phyloP scores from a whole-genome alignment of 2,113 vertebrate genomes.

The Gasterosteus nipponicus region DNA sequence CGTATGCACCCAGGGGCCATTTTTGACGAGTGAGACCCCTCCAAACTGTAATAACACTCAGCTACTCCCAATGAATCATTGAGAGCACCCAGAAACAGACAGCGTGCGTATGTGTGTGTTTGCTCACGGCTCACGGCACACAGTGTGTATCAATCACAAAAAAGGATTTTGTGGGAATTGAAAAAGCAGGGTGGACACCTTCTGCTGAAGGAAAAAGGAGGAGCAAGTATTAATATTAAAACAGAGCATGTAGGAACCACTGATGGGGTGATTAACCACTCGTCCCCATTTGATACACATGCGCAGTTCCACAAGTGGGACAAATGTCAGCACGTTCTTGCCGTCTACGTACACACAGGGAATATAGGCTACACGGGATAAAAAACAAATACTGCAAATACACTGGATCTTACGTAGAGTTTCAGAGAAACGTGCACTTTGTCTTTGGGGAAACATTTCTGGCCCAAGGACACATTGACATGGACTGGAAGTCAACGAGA shows the following conservation, averaged over 20 bases:
- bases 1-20: conserved; percentile 47
- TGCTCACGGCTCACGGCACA: conserved; percentile 25
- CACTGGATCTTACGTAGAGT: background rate
- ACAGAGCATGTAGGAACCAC: background rate
- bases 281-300: background rate
- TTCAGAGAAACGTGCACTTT: background rate
- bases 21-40: conserved; percentile 63
- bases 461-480: background rate
- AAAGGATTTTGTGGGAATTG: conserved; percentile 66
- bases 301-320: background rate
- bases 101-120: conserved; percentile 4
- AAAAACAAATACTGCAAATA: background rate
- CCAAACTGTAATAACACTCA: conserved; percentile 69
- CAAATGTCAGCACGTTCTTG: background rate
- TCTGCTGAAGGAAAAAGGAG: conserved; percentile 16
- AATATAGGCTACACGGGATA: background rate
- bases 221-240: background rate
- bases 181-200: conserved; percentile 46
- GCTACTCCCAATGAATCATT: conserved; percentile 67
- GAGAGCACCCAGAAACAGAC: conserved; percentile 47
- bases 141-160: conserved; percentile 55
- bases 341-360: background rate
- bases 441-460: background rate
- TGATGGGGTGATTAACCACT: background rate
- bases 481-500: background rate